Evolutionary conservation across 1,140 invertebrate species (phyloP), one percentile per base, ranked within the genome.

Genomic region (Drosophila repleta): DNA sequence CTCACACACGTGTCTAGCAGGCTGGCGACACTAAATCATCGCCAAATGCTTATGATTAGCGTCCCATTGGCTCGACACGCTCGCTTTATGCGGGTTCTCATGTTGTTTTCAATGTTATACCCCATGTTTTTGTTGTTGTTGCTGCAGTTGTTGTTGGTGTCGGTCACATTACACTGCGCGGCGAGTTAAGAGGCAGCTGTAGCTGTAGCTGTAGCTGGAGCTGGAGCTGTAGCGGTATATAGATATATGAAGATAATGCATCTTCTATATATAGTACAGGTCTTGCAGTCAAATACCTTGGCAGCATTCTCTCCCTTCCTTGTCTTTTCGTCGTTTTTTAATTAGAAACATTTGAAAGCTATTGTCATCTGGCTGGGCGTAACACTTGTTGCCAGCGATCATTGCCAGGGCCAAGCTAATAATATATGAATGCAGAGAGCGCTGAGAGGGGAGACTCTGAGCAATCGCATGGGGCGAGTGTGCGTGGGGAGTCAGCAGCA

Each of bases 261-360:
- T 52, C 70, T 81, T 52, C 70, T 81, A 79, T 55, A 78, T 79
- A 78, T 82, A 82, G 43, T 13, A 29, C 37, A 29, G 37, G 24
- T 26, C 51, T 35, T 57, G 55, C 29, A 15, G 17, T 60, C 26
- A 32, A 58, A 43, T 76, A 68, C 53, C 56, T 58, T 56, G 43
- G 35, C 41, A 61, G 18, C 21, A 15, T 26, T 8, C 35, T 13
- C 39, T 55, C 62, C 13, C 39, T 67, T 66, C 35, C 45, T 56
- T 56, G 39, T 24, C 21, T 43, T 3, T 29, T 45, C 24, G 24
- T 29, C 15, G 64, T 82, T 82, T 87, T 87, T 85, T 85, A 85
- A 85, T 85, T 82, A 87, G 82, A 87, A 85, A 85, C 82, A 85
- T 85, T 85, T 76, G 82, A 85, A 87, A 85, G 82, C 82, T 67